Percentiles rank a stretch among this genome's conserved stretches.
phyloP scores from a whole-genome alignment of 2,888 invertebrate genomes.

The Orthonevra nobilis region DNA sequence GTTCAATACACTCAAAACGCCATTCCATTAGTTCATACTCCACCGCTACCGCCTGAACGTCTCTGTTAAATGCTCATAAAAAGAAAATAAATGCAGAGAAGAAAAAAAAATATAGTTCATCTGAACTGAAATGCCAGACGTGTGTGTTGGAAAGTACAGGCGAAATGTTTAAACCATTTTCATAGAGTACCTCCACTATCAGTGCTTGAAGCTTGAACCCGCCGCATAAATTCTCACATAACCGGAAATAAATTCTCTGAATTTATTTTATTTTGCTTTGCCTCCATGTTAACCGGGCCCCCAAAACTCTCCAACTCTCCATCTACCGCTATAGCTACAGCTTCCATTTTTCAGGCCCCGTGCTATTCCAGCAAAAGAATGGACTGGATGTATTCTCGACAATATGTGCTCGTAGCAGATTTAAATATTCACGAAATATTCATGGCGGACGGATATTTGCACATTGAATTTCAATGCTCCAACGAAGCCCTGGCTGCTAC shows the following conservation, averaged over 20 bases:
- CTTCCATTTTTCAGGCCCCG: no score
- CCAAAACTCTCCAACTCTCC: no score
- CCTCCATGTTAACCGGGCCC: slow-evolving; percentile 29
- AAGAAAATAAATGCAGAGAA: slow-evolving; percentile 8
- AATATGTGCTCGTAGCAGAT: slow-evolving; percentile 68
- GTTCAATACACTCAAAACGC: slow-evolving; percentile 48
- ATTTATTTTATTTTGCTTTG: slow-evolving; percentile 63
- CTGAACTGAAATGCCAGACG: slow-evolving; percentile 40
- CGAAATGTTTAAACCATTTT: slow-evolving; percentile 54
- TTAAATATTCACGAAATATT: slow-evolving; percentile 69
- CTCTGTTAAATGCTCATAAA: slow-evolving; percentile 43
- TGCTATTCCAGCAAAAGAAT: slow-evolving; percentile 21
- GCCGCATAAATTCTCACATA: slow-evolving; percentile 69
- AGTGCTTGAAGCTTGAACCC: slow-evolving; percentile 39
- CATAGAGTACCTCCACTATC: slow-evolving; percentile 31
- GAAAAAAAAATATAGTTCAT: not conserved
- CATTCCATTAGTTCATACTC: slow-evolving; percentile 60
- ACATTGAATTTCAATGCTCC: slow-evolving; percentile 59
- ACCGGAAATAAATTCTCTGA: slow-evolving; percentile 67
- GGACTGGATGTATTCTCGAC: slow-evolving; percentile 32
- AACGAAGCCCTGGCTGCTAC: slow-evolving; percentile 13
- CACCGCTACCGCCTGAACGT: slow-evolving; percentile 46
- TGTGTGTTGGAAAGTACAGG: slow-evolving; percentile 35
- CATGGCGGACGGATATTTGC: slow-evolving; percentile 68
- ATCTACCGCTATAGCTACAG: no score